phyloP scores from a whole-genome alignment of 2,113 vertebrate species.

The Phrynosoma blainvillii region DNA sequence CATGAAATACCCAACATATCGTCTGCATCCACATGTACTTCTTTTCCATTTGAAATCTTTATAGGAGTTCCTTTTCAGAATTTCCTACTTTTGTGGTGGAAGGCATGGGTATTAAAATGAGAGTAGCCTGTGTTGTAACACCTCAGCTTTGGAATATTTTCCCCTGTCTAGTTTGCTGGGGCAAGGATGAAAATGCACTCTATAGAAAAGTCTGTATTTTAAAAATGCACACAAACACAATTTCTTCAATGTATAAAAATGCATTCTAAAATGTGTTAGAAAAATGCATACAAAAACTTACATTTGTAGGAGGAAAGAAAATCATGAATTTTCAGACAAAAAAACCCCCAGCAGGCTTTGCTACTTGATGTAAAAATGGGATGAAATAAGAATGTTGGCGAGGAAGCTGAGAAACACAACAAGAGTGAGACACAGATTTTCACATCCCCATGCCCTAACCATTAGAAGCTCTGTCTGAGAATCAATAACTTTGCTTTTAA shows the following conservation, averaged over 20 bases:
- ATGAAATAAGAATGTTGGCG: background rate
- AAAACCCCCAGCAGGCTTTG: too few species aligned
- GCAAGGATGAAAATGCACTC: background rate
- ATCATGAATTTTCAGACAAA: too few species aligned
- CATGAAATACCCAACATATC: background rate
- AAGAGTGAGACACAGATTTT: background rate
- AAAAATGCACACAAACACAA: too few species aligned
- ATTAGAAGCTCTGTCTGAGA: background rate
- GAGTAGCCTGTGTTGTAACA: background rate
- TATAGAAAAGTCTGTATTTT: background rate
- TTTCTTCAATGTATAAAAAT: too few species aligned
- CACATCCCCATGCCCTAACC: background rate
- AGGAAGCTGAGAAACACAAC: background rate
- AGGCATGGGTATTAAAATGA: background rate
- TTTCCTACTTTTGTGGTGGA: background rate
- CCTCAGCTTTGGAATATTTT: background rate
- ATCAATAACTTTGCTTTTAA: background rate
- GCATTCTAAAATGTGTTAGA: too few species aligned
- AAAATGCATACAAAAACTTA: too few species aligned
- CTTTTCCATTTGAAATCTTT: background rate
- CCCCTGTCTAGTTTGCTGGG: too few species aligned
- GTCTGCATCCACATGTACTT: background rate
- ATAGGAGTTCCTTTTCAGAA: background rate
- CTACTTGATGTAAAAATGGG: background rate
- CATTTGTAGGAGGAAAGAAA: too few species aligned